phyloP scores from a whole-genome alignment of 2,797 vertebrate species.

The Acanthornis magna region DNA sequence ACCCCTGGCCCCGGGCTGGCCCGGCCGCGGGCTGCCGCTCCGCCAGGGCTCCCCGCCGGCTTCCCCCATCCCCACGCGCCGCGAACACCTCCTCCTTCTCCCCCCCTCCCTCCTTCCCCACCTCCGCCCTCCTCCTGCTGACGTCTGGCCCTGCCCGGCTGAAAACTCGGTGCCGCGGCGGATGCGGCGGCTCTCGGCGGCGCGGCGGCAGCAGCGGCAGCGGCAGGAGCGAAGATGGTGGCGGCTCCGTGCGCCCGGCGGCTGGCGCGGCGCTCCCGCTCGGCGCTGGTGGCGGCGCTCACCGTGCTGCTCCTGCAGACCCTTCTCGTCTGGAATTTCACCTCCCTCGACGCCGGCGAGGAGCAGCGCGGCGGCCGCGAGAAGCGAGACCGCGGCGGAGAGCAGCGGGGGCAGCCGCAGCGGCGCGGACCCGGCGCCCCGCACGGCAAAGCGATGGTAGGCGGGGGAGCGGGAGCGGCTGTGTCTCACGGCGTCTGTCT shows the following conservation, averaged over 20 bases:
- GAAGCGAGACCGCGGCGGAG: slow-evolving; percentile 78
- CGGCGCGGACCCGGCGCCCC: slow-evolving; percentile 42
- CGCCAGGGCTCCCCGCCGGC: not conserved
- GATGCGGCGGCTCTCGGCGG: slow-evolving; percentile 60
- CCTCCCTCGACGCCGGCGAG: slow-evolving; percentile 88
- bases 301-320: slow-evolving; percentile 91
- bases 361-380: slow-evolving; percentile 79
- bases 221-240: slow-evolving; percentile 48
- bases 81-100: slow-evolving; percentile 33
- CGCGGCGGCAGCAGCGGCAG: slow-evolving; percentile 32
- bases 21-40: not conserved
- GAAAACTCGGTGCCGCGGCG: slow-evolving; percentile 77
- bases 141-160: slow-evolving; percentile 78
- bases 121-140: slow-evolving; percentile 72
- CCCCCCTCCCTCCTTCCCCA: slow-evolving; percentile 45
- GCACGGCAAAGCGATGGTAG: slow-evolving; percentile 68
- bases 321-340: slow-evolving; percentile 93
- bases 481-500: not conserved
- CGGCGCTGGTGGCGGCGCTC: slow-evolving; percentile 88
- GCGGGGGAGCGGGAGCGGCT: not conserved
- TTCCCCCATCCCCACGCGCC: not conserved
- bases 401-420: slow-evolving; percentile 75
- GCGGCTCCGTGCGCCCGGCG: slow-evolving; percentile 82
- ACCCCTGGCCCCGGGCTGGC: not conserved
- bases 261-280: slow-evolving; percentile 88